Evolutionary conservation across 2,113 vertebrate genomes (phyloP).

Genomic region (Sula dactylatra): DNA sequence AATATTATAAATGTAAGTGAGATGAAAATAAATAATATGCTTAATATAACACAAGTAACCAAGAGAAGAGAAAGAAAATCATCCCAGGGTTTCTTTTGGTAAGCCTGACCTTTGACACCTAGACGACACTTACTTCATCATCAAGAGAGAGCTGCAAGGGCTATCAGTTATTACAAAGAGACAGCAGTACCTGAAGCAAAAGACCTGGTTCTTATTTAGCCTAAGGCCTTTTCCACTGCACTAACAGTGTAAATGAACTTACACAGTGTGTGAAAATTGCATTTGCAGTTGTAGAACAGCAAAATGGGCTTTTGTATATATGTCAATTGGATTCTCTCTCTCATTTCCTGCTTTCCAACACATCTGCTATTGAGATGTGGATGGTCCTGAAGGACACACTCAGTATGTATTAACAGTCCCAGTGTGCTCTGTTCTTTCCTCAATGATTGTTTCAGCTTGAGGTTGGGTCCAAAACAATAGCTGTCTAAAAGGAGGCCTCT

Average conservation of each 20-base stretch:
- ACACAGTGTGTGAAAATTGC: neutral
- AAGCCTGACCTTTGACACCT: neutral
- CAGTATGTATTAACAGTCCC: neutral
- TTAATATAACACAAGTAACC: neutral
- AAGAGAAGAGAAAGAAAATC: neutral
- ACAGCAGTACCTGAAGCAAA: neutral
- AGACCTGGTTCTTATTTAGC: neutral
- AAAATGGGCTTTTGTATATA: neutral
- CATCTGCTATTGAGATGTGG: neutral
- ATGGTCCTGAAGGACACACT: neutral
- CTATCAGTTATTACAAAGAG: neutral
- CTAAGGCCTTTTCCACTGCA: neutral
- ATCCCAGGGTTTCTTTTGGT: neutral
- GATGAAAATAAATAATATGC: neutral
- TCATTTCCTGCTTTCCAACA: neutral
- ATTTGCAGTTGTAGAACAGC: neutral
- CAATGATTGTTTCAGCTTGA: neutral
- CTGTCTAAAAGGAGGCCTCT: neutral
- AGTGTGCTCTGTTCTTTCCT: neutral
- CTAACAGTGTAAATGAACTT: neutral
- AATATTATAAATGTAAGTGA: neutral
- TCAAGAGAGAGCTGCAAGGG: neutral
- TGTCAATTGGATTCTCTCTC: neutral
- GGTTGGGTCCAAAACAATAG: neutral
- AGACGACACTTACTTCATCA: neutral